A percentile compares a stretch with the other conserved stretches of the same genome.
Evolutionary conservation across 2,797 vertebrate genomes (phyloP).

Genomic region (Oophaga sylvatica): DNA sequence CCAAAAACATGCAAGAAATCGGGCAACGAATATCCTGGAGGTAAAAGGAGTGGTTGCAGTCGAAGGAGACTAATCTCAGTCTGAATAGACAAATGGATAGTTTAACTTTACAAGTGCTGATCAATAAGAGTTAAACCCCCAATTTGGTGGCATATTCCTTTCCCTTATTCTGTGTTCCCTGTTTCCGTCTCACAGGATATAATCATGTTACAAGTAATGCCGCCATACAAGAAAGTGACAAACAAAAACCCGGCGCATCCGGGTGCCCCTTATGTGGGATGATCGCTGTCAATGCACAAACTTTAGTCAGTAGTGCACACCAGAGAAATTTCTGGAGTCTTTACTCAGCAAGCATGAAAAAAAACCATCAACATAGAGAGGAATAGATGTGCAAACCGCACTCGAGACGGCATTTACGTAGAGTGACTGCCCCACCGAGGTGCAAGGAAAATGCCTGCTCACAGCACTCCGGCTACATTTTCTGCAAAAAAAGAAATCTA

Average conservation of each 20-base stretch:
- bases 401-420: slow-evolving; percentile 36
- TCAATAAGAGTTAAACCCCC: too few relatives aligned
- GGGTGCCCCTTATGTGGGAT: not conserved
- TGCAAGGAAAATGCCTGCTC: slow-evolving; percentile 37
- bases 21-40: not conserved
- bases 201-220: not conserved
- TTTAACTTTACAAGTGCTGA: not conserved
- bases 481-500: slow-evolving; percentile 49
- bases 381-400: slow-evolving; percentile 34
- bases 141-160: not conserved
- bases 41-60: not conserved
- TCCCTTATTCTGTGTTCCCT: not conserved
- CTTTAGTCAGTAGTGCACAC: not conserved
- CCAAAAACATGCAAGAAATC: not conserved
- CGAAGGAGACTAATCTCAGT: not conserved
- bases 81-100: not conserved
- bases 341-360: slow-evolving; percentile 25
- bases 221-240: not conserved
- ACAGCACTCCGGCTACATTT: slow-evolving; percentile 45
- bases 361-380: slow-evolving; percentile 31
- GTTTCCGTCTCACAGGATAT: not conserved
- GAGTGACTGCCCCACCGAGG: slow-evolving; percentile 29
- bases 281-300: not conserved
- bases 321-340: slow-evolving; percentile 2
- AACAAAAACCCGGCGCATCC: not conserved